These are phyloP conservation scores for Labeo rohita DNA, from an alignment of 2,113 vertebrate species.

Conservation along the genomic window DNA sequence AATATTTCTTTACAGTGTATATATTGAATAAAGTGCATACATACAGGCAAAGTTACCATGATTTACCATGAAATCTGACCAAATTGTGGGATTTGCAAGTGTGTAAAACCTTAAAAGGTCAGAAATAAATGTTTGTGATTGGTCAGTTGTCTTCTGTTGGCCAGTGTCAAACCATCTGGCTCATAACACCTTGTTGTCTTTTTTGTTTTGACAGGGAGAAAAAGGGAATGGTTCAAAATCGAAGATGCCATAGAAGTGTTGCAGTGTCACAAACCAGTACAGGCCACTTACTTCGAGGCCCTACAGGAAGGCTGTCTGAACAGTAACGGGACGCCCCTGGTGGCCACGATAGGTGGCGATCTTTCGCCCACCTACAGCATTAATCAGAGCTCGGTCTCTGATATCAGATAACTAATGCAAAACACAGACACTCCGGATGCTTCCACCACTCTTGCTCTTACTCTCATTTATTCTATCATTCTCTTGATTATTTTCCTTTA, in stretches of 20 bases:
- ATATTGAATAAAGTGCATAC: neutral
- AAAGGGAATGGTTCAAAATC: conserved; percentile 99
- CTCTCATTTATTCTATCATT: conserved; percentile 64
- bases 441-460: conserved; percentile 77
- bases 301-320: conserved; percentile 90
- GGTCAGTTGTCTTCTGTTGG: neutral
- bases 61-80: too few species aligned
- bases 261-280: conserved; percentile 95
- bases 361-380: conserved; percentile 84
- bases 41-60: neutral
- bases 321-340: conserved; percentile 92
- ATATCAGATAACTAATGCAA: conserved; percentile 96
- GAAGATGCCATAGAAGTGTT: conserved; percentile 93
- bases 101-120: neutral
- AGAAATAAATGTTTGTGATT: neutral
- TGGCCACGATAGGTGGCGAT: conserved; percentile 81
- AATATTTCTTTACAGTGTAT: neutral
- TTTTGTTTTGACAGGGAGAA: conserved; percentile 85
- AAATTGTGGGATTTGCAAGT: neutral
- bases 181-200: neutral
- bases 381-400: conserved; percentile 87
- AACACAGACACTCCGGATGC: conserved; percentile 67
- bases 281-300: conserved; percentile 93
- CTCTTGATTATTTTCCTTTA: conserved; percentile 43
- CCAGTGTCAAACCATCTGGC: neutral